Base-by-base conservation (phyloP, 1,140 invertebrate genomes). In the Phymorhynchus buccinoides region DNA sequence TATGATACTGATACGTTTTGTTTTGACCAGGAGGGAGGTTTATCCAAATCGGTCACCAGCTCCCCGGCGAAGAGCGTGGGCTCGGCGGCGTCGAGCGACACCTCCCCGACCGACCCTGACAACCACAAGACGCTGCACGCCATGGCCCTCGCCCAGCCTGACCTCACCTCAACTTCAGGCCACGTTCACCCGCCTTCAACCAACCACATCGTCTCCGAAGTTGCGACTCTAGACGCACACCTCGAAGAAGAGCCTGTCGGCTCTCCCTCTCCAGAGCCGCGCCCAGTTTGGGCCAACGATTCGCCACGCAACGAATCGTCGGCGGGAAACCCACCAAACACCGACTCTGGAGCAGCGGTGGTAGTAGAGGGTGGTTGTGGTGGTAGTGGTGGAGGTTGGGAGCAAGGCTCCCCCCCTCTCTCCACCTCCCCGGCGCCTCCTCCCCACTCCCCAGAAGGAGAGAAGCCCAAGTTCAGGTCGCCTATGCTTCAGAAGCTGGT, bases 401-500 rank as follows among this genome's bases (percentile, higher is more conserved):
- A n/a, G n/a, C n/a, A n/a, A 62, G 56, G 56, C n/a, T 27, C n/a
- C n/a, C n/a, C 56, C 12, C n/a, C 32, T 9, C 16, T 62, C 66
- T 68, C 56, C 32, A 87, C 79, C 32, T 42, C 84, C 27, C 56
- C 80, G 22, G 41, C 37, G 27, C 83, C 81, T 37, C 66, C 85
- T 32, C 48, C 77, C 12, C 86, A 86, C 75, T 85, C 85, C 82
- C 87, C 85, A 18, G 18, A 82, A 52, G 44, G 6, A 18, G 89
- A 89, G 56, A 89, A 84, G 66, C 88, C 90, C 68, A 91, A 89
- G 87, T 91, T 92, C 87, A 90, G 88, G 78, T 92, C 91, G 37
- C 90, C 91, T 62, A 84, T 92, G 9, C 88, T 92, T 48, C 90
- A 92, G 85, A 90, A 90, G 82, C 86, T 91, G 44, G 87, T 89